Evolutionary conservation across 92 coral and sea anemone genomes (phyloP).

Genomic region (Palythoa grandis): DNA sequence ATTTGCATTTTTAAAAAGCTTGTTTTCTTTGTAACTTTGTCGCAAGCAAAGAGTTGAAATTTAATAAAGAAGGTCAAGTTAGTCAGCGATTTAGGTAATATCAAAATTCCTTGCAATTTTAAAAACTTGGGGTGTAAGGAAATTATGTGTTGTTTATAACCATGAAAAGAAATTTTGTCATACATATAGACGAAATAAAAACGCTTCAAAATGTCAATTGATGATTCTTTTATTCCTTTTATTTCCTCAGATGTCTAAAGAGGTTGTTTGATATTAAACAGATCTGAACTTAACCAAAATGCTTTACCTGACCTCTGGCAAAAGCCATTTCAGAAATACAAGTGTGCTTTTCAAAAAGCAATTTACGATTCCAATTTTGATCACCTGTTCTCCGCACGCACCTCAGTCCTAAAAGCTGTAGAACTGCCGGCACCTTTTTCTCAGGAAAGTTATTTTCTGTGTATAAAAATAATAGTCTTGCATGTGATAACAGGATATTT

Average conservation of each 20-base stretch:
- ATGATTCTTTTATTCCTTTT: not conserved
- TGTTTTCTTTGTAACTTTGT: not conserved
- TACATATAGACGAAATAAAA: not conserved
- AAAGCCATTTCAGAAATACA: not conserved
- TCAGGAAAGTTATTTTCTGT: no score
- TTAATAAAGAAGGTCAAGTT: constrained; percentile 4
- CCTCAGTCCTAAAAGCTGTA: no score
- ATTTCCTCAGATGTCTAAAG: not conserved
- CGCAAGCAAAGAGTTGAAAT: not conserved
- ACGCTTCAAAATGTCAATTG: not conserved
- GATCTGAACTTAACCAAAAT: not conserved
- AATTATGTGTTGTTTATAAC: constrained; percentile 4
- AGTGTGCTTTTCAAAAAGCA: no score
- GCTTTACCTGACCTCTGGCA: not conserved
- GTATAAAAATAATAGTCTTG: no score
- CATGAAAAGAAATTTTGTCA: not conserved
- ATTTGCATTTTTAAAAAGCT: constrained; percentile 14
- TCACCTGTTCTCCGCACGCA: no score
- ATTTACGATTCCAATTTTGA: no score
- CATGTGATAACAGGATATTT: no score
- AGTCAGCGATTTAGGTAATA: not conserved
- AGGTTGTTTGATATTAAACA: not conserved
- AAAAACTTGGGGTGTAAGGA: not conserved
- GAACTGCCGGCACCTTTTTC: no score
- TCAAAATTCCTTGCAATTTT: not conserved